Base-by-base conservation (phyloP, 2,888 invertebrate genomes). In the Drosophila kambysellisi region DNA sequence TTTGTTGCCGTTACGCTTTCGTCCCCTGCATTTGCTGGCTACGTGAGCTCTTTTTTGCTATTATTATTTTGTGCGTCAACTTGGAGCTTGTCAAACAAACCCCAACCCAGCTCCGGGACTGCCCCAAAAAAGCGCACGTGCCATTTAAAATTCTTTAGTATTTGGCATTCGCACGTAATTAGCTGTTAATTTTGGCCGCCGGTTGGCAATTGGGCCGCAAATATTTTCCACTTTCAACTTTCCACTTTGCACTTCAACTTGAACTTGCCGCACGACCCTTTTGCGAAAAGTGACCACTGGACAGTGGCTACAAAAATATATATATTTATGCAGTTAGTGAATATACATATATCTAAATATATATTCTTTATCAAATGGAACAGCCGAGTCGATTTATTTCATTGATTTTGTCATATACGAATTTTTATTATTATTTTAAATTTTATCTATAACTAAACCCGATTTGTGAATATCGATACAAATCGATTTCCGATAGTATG, bases 101-200 rank as follows among this genome's bases (percentile, higher is more conserved):
- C 56, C 35, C 39, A 37, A 25, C 20, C 20, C 37, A 29, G 20
- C 35, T 12, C 25, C 20, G 9, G 7, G 0, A 9, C 20, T 8
- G 4, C 56, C 11, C 33, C 56, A n/a, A 25, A 29, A 15, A 50
- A 25, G 50, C 41, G 59, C 61, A 64, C 75, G 67, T 62, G 54
- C 64, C 76, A 80, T 73, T 70, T 83, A 65, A 70, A 77, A 77
- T 81, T 63, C 70, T 75, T 50, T 81, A 78, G 59, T 53, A 81
- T 72, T 80, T 72, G 78, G 61, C 73, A 85, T 79, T 78, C 79
- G 76, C 86, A 88, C 88, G 80, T 84, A 84, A 84, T 84, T 84
- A 84, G 79, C 83, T 86, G 83, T 76, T 84, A 83, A 84, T 84
- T 88, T 88, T 88, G 86, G 75, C 64, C 70, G 67, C 70, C 77